Evolutionary conservation across 2,113 vertebrate genomes (phyloP), one percentile per base, ranked within the genome.

Genomic region (Vanacampus margaritifer): DNA sequence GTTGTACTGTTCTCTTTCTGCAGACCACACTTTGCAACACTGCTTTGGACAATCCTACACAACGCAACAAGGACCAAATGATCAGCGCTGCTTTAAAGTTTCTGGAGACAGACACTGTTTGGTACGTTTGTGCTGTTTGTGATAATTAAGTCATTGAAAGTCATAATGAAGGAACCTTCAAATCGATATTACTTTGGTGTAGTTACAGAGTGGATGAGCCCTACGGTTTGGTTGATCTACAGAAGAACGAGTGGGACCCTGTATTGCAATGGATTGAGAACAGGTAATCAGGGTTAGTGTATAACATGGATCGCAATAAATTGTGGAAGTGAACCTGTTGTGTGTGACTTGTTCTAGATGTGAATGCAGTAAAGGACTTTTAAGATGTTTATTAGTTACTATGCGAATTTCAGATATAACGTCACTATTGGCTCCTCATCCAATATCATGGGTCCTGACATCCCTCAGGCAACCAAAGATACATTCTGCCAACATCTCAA

Each of bases 171-270:
- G 50, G 50, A 53, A 23, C 14, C 13, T 12, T 56, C 13, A 28
- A 17, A 53, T 24, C n/a, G 24, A 1, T 53, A 14, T 54, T 24
- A 1, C 19, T 54, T 26, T 5, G 19, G 14, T 90, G 39, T 76
- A 99, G 97, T 90, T 99, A 95, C 88, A 95, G 96, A 79, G 94
- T 98, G 51, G 97, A 99, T 57, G 96, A 99, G 19, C 97, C 97
- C 2, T 65, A 89, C 2, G 92, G 85, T 41, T 89, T 99, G 88
- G 97, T 96, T 54, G 95, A 98, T 71, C 93, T 99, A 50, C 97
- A 99, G 82, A 95, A 84, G 80, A 94, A 94, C 19, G 95, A 99
- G 62, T 99, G 97, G 97, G 95, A 99, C 72, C 97, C 97, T 0
- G 66, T 96, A 58, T 82, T 98, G 0, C 48, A 92, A 3, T 99